phyloP scores from a whole-genome alignment of 2,888 invertebrate genomes.

The Cataglyphis altisquamis region DNA sequence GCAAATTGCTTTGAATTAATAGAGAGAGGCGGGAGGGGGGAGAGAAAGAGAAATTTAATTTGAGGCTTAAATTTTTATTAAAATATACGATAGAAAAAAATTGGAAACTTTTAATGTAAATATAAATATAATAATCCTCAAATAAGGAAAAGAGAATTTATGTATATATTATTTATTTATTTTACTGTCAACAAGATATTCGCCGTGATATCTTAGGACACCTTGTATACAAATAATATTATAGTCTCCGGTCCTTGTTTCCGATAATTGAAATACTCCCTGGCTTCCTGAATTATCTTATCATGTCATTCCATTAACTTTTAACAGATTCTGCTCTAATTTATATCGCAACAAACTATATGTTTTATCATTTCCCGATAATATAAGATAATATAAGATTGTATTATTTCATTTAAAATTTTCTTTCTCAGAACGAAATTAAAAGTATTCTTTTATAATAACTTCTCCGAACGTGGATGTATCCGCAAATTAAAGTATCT shows the following conservation, averaged over 20 bases:
- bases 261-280: background rate
- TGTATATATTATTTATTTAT: no score
- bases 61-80: no score
- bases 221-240: background rate
- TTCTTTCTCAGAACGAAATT: background rate
- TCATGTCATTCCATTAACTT: background rate
- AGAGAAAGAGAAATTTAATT: no score
- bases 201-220: background rate
- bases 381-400: background rate
- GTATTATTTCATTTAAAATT: background rate
- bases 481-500: background rate
- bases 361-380: background rate
- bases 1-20: no score
- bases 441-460: background rate
- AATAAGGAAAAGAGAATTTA: background rate
- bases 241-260: background rate
- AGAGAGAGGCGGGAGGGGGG: no score
- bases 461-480: background rate
- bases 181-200: background rate
- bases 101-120: no score
- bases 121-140: no score
- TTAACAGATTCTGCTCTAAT: background rate
- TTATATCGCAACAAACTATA: background rate
- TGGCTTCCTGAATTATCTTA: background rate
- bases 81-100: no score